Evolutionary conservation across 2,888 invertebrate species (phyloP), one percentile per base, ranked within the genome.

Genomic region (Thyatira batis): DNA sequence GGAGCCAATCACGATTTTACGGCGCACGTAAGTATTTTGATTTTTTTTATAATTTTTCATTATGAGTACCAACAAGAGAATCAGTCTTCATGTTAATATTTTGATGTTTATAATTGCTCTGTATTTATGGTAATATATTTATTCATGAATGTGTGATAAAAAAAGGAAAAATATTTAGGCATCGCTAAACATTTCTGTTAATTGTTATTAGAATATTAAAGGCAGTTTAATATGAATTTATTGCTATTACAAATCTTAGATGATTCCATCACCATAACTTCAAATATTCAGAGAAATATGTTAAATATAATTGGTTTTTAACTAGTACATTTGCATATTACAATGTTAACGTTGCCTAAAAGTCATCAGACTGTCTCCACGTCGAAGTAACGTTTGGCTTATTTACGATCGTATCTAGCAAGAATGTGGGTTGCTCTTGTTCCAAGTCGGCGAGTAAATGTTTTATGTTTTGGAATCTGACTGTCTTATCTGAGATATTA

Each of bases 1-100:
- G 87, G 83, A 89, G 84, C 89, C 89, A 89, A 90, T 91, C 90
- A 87, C 86, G 86, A 85, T 86, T 90, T 90, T 88, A 90, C 85
- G 84, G 83, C 82, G 73, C 60, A 63, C 67, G 69, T 75, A 84
- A 75, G 76, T 82, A 83, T 84, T 85, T 84, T 84, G 74, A 76
- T 71, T 69, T 77, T 82, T 87, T 89, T 89, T 87, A 89, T 89
- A 84, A 84, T 84, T 80, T 78, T 73, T 76, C 59, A 60, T 57
- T 69, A 69, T 60, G 13, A 28, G 23, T 23, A 20, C 3, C 17
- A 17, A 33, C 33, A 27, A 9, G 13, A 2, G 2, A 17, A 13
- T 39, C 17, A 2, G 6, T 23, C 23, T 23, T 39, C 17, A 17
- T 39, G 13, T n/a, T n/a, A n/a, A n/a, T 8, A 17, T 17, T 39